Evolutionary conservation across 92 coral and sea anemone species (phyloP).

Genomic region (Paragorgia papillata): DNA sequence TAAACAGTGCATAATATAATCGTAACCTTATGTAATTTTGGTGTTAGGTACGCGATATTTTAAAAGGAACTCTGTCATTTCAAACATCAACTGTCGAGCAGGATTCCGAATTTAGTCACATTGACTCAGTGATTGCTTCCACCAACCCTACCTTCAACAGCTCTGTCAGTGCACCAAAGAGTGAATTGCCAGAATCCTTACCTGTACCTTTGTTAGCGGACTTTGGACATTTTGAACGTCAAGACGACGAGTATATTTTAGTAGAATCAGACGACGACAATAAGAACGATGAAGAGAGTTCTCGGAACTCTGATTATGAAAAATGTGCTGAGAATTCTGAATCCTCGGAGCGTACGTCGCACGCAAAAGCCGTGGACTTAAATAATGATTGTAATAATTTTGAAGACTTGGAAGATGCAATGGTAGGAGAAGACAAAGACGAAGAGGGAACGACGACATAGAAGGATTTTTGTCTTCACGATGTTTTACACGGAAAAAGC

Average conservation of each 20-base stretch:
- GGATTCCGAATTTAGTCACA: constrained; percentile 93
- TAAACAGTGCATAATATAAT: too few species aligned
- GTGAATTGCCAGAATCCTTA: constrained; percentile 51
- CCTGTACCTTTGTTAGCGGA: constrained; percentile 84
- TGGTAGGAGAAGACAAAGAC: not conserved
- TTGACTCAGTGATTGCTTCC: constrained; percentile 83
- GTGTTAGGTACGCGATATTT: constrained; percentile 96
- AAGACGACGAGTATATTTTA: constrained; percentile 39
- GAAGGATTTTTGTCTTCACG: not conserved
- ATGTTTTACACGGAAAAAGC: too few species aligned
- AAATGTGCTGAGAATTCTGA: not conserved
- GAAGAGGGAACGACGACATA: too few species aligned
- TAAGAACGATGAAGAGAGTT: not conserved
- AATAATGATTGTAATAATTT: not conserved
- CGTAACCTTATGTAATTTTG: too few species aligned
- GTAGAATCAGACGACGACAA: constrained; percentile 38
- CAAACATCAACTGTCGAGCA: constrained; percentile 89
- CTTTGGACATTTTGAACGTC: constrained; percentile 73
- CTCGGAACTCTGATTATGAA: not conserved
- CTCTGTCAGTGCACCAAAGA: constrained; percentile 37
- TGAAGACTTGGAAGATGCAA: not conserved
- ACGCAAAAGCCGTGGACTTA: not conserved
- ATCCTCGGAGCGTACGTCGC: not conserved
- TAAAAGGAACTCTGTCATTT: constrained; percentile 90
- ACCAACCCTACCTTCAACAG: constrained; percentile 28